Evolutionary conservation across 2,113 vertebrate species (phyloP).

Genomic region (Actenoides lindsayi): DNA sequence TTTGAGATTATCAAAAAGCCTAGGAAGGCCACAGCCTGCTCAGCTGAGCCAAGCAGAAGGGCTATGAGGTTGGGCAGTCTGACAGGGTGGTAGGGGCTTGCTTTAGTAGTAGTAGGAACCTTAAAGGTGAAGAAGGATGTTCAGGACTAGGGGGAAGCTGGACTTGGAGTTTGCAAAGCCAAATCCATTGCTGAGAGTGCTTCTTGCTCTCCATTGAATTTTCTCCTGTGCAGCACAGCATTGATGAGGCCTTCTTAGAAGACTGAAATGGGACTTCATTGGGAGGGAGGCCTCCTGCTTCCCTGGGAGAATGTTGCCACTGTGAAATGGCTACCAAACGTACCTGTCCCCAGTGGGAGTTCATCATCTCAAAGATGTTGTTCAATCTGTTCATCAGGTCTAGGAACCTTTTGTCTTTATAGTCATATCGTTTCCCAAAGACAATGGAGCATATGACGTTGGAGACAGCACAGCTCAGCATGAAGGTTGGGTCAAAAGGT

Average conservation of each 20-base stretch:
- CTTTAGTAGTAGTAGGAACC: not conserved
- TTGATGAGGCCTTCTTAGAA: not conserved
- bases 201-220: not conserved
- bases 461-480: not conserved
- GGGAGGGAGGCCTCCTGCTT: not conserved
- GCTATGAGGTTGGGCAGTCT: not conserved
- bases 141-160: not conserved
- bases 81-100: not conserved
- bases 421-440: constrained; percentile 39
- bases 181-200: not conserved
- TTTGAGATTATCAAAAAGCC: not conserved
- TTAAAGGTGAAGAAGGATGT: not conserved
- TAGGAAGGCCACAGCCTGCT: not conserved
- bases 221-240: not conserved
- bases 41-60: not conserved
- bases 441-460: constrained; percentile 33
- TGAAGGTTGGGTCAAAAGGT: constrained; percentile 31
- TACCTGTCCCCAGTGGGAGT: constrained; percentile 28
- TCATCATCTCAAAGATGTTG: not conserved
- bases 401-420: constrained; percentile 47
- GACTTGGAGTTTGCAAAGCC: not conserved
- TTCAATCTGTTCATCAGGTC: constrained; percentile 17
- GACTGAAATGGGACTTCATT: not conserved
- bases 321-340: not conserved
- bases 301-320: not conserved